Conservation (phyloP, 1,140 invertebrate genomes). For the Maniola jurtina region DNA sequence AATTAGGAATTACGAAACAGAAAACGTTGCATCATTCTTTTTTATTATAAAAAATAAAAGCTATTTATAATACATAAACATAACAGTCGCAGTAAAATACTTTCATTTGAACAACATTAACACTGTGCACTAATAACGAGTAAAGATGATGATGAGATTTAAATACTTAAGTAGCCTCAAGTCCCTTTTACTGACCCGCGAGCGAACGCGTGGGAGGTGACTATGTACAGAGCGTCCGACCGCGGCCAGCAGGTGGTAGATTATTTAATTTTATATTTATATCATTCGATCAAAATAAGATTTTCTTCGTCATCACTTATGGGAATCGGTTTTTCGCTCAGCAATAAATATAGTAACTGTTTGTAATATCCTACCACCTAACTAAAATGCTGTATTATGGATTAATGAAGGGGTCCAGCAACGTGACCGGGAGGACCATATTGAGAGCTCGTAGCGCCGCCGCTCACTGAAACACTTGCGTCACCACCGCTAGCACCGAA, state of each 20-base stretch:
- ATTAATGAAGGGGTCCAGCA: slow-evolving; percentile 68
- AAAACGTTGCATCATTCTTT: slow-evolving; percentile 62
- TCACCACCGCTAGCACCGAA: slow-evolving; percentile 56
- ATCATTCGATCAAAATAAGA: slow-evolving; percentile 2
- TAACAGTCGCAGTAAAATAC: slow-evolving; percentile 72
- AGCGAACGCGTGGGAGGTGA: slow-evolving; percentile 49
- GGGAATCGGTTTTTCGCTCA: slow-evolving; percentile 36
- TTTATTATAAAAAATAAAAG: slow-evolving; percentile 74
- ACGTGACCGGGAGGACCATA: slow-evolving; percentile 71
- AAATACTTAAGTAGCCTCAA: slow-evolving; percentile 10
- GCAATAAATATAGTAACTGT: slow-evolving; percentile 51
- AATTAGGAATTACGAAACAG: slow-evolving; percentile 41
- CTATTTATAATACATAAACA: slow-evolving; percentile 70
- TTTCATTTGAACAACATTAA: slow-evolving; percentile 66
- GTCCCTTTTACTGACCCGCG: slow-evolving; percentile 31
- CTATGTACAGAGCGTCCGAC: slow-evolving; percentile 61
- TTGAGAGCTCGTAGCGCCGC: slow-evolving; percentile 61
- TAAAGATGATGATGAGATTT: slow-evolving; percentile 53
- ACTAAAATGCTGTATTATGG: slow-evolving; percentile 28
- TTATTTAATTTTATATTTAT: background rate
- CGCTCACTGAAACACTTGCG: slow-evolving; percentile 42
- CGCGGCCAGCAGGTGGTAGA: slow-evolving; percentile 33
- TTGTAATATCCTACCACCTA: slow-evolving; percentile 48
- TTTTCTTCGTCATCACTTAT: slow-evolving; percentile 6
- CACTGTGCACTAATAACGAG: slow-evolving; percentile 76